These are phyloP conservation scores for Conomelus anceps DNA, from an alignment of 2,888 invertebrate species.

Conservation along the genomic window DNA sequence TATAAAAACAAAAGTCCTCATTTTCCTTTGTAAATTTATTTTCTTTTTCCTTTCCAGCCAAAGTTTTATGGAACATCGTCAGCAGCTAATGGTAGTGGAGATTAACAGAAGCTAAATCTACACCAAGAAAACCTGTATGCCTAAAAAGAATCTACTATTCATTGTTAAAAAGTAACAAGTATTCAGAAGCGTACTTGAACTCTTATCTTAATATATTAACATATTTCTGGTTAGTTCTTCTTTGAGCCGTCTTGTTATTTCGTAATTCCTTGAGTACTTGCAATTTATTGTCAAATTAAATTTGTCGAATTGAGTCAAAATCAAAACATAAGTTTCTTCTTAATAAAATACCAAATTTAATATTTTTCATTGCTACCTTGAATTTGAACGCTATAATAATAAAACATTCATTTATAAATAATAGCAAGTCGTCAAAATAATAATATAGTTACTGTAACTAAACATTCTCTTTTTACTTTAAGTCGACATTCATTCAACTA, in stretches of 20 bases:
- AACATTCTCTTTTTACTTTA: background rate
- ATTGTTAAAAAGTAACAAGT: background rate
- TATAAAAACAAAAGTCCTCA: background rate
- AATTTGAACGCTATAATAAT: background rate
- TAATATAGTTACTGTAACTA: background rate
- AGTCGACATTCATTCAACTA: background rate
- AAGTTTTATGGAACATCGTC: constrained; percentile 29
- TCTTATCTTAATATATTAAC: background rate
- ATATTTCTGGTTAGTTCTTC: background rate
- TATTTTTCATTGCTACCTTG: background rate
- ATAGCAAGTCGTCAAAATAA: background rate
- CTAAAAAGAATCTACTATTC: background rate
- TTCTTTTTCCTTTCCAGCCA: constrained; percentile 26
- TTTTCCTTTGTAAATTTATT: background rate
- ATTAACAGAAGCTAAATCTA: background rate
- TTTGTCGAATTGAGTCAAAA: background rate
- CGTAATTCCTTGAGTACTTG: background rate
- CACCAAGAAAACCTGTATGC: background rate
- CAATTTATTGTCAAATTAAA: background rate
- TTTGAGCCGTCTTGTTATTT: background rate
- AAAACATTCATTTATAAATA: background rate
- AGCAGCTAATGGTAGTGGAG: background rate
- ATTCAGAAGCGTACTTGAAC: background rate
- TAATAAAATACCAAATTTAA: background rate
- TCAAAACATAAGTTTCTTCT: background rate